Percentiles rank a stretch among this genome's conserved stretches.
phyloP scores from a whole-genome alignment of 2,797 vertebrate genomes.

The Danio kyathit region DNA sequence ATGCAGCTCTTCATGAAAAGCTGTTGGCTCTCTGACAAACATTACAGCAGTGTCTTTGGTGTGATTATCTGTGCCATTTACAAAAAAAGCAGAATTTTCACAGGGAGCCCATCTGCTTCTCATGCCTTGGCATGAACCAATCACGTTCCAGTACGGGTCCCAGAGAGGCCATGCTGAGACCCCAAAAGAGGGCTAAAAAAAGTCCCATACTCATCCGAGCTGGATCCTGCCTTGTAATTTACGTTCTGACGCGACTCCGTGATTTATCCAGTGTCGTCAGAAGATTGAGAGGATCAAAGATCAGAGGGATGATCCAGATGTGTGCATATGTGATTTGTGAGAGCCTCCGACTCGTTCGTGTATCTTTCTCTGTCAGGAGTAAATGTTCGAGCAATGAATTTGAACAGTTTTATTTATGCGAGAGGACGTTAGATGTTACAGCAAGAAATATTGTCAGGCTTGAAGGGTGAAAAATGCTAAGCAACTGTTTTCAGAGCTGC shows the following conservation, averaged over 20 bases:
- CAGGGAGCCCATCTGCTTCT: slow-evolving; percentile 34
- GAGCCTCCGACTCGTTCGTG: slow-evolving; percentile 12
- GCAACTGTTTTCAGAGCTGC: slow-evolving; percentile 39
- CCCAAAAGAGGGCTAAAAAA: slow-evolving; percentile 47
- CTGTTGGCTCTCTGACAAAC: not conserved
- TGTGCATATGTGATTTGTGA: slow-evolving; percentile 51
- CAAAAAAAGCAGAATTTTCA: slow-evolving; percentile 22
- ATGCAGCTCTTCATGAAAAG: slow-evolving; percentile 17
- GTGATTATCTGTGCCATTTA: slow-evolving; percentile 38
- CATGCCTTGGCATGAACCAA: not conserved
- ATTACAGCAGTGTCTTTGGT: slow-evolving; percentile 22
- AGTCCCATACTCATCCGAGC: slow-evolving; percentile 26
- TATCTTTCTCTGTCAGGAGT: slow-evolving; percentile 22
- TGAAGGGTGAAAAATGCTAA: slow-evolving; percentile 24
- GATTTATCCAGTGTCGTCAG: slow-evolving; percentile 34
- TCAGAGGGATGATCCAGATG: slow-evolving; percentile 54
- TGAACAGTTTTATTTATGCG: slow-evolving; percentile 18
- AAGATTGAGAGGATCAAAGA: slow-evolving; percentile 54
- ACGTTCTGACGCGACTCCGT: not conserved
- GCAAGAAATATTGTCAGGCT: not conserved
- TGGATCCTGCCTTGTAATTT: slow-evolving; percentile 36
- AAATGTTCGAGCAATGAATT: not conserved
- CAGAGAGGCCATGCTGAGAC: slow-evolving; percentile 17
- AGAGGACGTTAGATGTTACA: not conserved
- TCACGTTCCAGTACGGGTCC: slow-evolving; percentile 24